These are phyloP conservation scores for Chaenogobius annularis DNA, from an alignment of 2,113 vertebrate genomes.

Conservation along the genomic window DNA sequence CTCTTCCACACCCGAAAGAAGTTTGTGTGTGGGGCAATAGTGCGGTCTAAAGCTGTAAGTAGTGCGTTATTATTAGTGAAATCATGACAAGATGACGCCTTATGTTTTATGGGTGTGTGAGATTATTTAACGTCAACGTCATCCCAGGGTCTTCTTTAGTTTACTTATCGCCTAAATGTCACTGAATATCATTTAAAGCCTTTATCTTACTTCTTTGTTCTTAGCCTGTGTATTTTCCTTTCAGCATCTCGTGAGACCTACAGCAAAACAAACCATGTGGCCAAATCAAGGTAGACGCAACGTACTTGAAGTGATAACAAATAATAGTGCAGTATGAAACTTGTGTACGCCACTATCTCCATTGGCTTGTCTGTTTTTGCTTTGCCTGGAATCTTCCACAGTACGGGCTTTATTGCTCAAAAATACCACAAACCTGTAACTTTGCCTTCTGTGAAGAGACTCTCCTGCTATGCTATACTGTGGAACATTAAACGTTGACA, in stretches of 20 bases:
- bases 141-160: background rate
- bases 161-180: background rate
- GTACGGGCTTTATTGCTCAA: background rate
- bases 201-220: background rate
- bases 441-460: too few species aligned
- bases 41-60: background rate
- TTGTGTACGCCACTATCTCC: too few species aligned
- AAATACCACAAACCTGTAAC: background rate
- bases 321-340: background rate
- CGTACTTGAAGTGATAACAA: too few species aligned
- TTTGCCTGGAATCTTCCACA: background rate
- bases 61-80: background rate
- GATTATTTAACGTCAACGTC: background rate
- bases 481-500: too few species aligned
- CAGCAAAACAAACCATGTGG: conserved; percentile 58
- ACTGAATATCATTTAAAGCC: background rate
- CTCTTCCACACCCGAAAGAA: background rate
- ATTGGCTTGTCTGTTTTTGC: background rate
- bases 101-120: background rate
- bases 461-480: too few species aligned
- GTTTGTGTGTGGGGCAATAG: background rate
- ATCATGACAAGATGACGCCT: too few species aligned
- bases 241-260: conserved; percentile 14
- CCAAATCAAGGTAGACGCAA: conserved; percentile 75
- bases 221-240: background rate